Evolutionary conservation across 2,888 invertebrate genomes (phyloP), one percentile per base, ranked within the genome.

Genomic region (Hofmannophila pseudospretella): DNA sequence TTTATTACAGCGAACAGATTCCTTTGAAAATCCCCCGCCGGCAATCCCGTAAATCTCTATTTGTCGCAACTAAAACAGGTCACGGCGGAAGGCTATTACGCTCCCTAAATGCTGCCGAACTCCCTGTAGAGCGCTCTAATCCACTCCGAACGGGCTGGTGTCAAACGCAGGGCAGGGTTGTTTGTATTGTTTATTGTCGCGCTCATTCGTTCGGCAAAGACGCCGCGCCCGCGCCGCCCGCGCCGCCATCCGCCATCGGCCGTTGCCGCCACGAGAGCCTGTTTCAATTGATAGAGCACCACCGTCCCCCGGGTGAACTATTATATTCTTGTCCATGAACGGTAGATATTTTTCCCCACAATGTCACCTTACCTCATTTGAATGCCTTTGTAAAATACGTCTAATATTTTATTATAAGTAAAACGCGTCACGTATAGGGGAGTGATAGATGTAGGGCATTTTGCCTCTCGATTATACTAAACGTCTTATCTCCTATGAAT

Each of bases 171-270:
- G 69, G 70, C 70, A 67, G 70, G 76, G 85, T 74, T 84, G 85
- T 86, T 85, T 85, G 84, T 85, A 85, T 86, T 86, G 85, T 86
- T 86, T 86, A 86, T 85, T 81, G 84, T 81, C 81, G 78, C 71
- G 78, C 68, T 73, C 75, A 79, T 71, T 73, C 71, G 68, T 65
- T 67, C 72, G 73, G 69, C 72, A 76, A 80, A 81, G 82, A 82
- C 70, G 78, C 58, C 69, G 67, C 56, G 61, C 56, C 46, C 49
- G 26, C 13, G 8, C 26, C 10, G 13, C 58, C 58, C 53, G 65
- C 7, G 4, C 58, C 58, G 52, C 66, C 59, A 59, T n/a, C 25
- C 10, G 13, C 58, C 58, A 52, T 65, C n/a, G 4, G 52, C 66
- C 59, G 59, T 25, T 34, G 25, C 14, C 34, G 26, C 34, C 29